A percentile compares a stretch with the other conserved stretches of the same genome.
phyloP scores from a whole-genome alignment of 2,113 vertebrate genomes.

The Ondatra zibethicus region DNA sequence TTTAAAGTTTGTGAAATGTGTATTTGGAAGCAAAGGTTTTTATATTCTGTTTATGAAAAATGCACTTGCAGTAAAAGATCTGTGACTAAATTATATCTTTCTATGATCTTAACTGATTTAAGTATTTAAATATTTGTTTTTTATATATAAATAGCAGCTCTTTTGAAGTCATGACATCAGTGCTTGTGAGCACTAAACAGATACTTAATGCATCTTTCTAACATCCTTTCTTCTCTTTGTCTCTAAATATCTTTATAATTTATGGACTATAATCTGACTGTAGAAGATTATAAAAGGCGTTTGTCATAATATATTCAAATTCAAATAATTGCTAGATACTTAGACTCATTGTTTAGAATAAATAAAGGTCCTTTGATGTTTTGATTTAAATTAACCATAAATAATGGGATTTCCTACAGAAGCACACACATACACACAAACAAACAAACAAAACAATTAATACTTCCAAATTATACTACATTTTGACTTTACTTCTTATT shows the following conservation, averaged over 20 bases:
- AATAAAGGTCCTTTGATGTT: constrained; percentile 78
- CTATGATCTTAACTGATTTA: constrained; percentile 63
- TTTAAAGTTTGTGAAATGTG: background rate
- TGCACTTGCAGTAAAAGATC: background rate
- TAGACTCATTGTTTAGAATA: constrained; percentile 57
- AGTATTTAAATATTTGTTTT: constrained; percentile 74
- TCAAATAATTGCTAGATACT: constrained; percentile 77
- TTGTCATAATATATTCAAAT: constrained; percentile 81
- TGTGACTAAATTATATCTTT: constrained; percentile 39
- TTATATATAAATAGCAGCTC: constrained; percentile 22
- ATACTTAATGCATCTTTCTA: constrained; percentile 70
- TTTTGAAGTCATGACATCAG: constrained; percentile 65
- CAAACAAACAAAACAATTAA: background rate
- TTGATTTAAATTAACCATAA: constrained; percentile 84
- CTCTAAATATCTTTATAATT: constrained; percentile 81
- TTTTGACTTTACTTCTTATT: constrained; percentile 43
- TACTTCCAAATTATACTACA: constrained; percentile 41
- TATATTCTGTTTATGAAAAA: background rate
- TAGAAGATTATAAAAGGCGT: constrained; percentile 77
- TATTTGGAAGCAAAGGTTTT: background rate
- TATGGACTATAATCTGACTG: constrained; percentile 61
- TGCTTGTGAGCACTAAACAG: constrained; percentile 7
- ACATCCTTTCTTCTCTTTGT: constrained; percentile 68
- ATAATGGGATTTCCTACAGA: constrained; percentile 74
- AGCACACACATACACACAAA: background rate